phyloP scores from a whole-genome alignment of 2,797 vertebrate species.

The Poecilia picta region DNA sequence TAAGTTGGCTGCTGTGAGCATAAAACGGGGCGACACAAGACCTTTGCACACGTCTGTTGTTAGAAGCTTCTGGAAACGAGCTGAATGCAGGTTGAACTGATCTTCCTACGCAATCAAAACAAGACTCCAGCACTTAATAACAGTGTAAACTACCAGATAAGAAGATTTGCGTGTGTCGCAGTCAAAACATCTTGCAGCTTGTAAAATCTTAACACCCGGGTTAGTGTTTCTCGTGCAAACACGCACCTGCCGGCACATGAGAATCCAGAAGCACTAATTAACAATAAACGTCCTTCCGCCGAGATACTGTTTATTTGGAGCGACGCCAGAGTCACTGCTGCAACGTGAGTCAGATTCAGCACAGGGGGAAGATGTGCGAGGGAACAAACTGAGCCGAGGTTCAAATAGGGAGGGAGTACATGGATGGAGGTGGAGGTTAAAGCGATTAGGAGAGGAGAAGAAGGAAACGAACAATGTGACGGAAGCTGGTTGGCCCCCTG shows the following conservation, averaged over 20 bases:
- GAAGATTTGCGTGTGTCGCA: constrained; percentile 27
- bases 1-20: background rate
- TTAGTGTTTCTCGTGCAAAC: constrained; percentile 58
- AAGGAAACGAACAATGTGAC: constrained; percentile 16
- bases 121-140: constrained; percentile 23
- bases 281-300: constrained; percentile 48
- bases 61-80: constrained; percentile 12
- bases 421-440: background rate
- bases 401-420: background rate
- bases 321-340: constrained; percentile 29
- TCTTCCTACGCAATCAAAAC: constrained; percentile 11
- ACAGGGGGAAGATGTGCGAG: constrained; percentile 24
- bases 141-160: constrained; percentile 13
- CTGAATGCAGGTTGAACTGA: constrained; percentile 9
- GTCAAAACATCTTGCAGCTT: constrained; percentile 36
- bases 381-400: constrained; percentile 32
- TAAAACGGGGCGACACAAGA: background rate
- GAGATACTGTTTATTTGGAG: constrained; percentile 47
- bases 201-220: constrained; percentile 34
- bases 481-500: constrained; percentile 23
- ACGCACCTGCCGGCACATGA: constrained; percentile 41
- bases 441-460: background rate
- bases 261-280: constrained; percentile 34
- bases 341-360: constrained; percentile 28
- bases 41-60: background rate